Evolutionary conservation across 2,888 invertebrate genomes (phyloP).

Genomic region (Leptarthrus brevirostris): DNA sequence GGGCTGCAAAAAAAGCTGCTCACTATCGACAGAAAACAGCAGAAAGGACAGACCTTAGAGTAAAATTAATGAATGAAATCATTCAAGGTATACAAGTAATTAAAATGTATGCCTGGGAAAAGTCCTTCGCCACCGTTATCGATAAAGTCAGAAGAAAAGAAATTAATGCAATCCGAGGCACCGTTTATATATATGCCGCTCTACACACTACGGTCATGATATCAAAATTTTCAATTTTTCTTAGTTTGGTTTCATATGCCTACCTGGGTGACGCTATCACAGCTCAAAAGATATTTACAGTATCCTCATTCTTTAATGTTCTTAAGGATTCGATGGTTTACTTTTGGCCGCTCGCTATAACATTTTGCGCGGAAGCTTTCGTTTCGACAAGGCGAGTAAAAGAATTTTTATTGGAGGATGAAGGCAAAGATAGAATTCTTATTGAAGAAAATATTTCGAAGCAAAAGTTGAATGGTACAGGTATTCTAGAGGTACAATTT

Average conservation of each 20-base stretch:
- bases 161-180: constrained; percentile 75
- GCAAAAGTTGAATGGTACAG: neutral
- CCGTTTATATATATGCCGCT: constrained; percentile 76
- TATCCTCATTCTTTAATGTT: constrained; percentile 84
- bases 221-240: constrained; percentile 81
- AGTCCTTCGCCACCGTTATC: constrained; percentile 80
- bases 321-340: constrained; percentile 82
- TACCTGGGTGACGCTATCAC: constrained; percentile 75
- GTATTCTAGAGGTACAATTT: constrained; percentile 48
- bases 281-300: constrained; percentile 81
- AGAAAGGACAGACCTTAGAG: constrained; percentile 83
- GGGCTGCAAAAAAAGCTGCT: constrained; percentile 77
- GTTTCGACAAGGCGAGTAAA: constrained; percentile 80
- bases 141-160: constrained; percentile 79
- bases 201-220: constrained; percentile 80
- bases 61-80: constrained; percentile 90
- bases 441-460: neutral
- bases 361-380: constrained; percentile 79
- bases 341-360: constrained; percentile 83
- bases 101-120: constrained; percentile 92
- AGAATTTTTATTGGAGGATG: constrained; percentile 70
- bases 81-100: constrained; percentile 86
- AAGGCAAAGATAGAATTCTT: constrained; percentile 55
- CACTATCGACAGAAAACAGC: constrained; percentile 77
- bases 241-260: constrained; percentile 78